These are phyloP conservation scores for Mormyrus hasselquistii DNA, from an alignment of 2,797 vertebrate genomes.

Conservation along the genomic window DNA sequence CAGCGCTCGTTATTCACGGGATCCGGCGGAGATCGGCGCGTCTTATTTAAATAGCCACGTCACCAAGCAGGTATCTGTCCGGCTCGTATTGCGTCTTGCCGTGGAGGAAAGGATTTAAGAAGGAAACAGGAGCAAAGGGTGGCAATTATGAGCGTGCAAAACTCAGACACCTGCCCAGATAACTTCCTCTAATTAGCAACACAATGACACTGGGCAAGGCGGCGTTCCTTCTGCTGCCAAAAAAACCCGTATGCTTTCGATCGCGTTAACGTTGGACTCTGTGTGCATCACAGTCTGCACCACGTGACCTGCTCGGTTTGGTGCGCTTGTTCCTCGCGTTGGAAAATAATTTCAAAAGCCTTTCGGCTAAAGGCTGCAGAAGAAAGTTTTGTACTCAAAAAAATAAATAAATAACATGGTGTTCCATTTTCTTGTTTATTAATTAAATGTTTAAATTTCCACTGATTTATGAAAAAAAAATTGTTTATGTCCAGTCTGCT, in stretches of 20 bases:
- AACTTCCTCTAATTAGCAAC: conserved; percentile 92
- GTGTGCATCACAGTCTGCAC: conserved; percentile 45
- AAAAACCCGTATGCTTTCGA: neutral
- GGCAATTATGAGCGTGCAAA: conserved; percentile 89
- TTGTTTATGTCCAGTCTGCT: neutral
- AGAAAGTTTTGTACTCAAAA: neutral
- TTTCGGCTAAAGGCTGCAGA: conserved; percentile 47
- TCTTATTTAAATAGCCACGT: conserved; percentile 90
- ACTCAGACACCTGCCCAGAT: conserved; percentile 90
- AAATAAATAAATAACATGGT: neutral
- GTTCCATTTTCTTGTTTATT: neutral
- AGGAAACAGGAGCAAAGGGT: conserved; percentile 76
- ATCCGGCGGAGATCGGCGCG: conserved; percentile 60
- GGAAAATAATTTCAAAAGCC: conserved; percentile 85
- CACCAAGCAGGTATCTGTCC: conserved; percentile 85
- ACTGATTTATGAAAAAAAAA: neutral
- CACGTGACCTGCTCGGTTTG: conserved; percentile 44
- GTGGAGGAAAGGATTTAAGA: conserved; percentile 69
- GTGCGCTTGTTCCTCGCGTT: conserved; percentile 69
- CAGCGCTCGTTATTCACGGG: conserved; percentile 75
- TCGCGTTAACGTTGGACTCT: conserved; percentile 13
- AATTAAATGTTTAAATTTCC: neutral
- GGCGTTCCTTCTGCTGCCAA: conserved; percentile 78
- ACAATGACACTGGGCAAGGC: conserved; percentile 82
- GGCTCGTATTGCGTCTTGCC: conserved; percentile 86